Evolutionary conservation across 2,888 invertebrate species (phyloP).

Genomic region (Oxycera nigricornis): DNA sequence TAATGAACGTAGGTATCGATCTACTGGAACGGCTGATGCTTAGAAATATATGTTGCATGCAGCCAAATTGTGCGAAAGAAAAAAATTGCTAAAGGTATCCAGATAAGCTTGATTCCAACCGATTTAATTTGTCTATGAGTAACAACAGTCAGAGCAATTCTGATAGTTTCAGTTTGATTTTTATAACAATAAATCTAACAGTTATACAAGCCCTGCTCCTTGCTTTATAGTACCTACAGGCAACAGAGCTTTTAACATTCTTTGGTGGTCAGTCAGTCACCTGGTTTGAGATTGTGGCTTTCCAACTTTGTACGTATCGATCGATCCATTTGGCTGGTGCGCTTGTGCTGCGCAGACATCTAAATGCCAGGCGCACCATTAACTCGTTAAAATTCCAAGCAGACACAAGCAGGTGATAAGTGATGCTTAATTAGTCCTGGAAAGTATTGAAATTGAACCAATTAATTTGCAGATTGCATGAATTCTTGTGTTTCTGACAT

Average conservation of each 20-base stretch:
- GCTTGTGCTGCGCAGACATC: neutral
- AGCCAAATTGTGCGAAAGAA: too few relatives aligned
- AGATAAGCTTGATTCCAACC: too few relatives aligned
- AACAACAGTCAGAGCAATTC: too few relatives aligned
- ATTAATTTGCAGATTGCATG: conserved; percentile 46
- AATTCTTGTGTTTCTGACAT: conserved; percentile 33
- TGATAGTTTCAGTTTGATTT: too few relatives aligned
- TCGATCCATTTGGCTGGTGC: neutral
- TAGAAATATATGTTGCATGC: too few relatives aligned
- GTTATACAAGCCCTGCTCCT: too few relatives aligned
- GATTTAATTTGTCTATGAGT: too few relatives aligned
- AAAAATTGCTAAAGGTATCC: too few relatives aligned
- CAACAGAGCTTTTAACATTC: conserved; percentile 40
- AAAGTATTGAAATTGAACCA: conserved; percentile 45
- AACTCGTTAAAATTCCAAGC: conserved; percentile 46
- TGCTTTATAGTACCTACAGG: too few relatives aligned
- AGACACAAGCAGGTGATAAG: conserved; percentile 43
- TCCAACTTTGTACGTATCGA: neutral
- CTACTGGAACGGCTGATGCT: too few relatives aligned
- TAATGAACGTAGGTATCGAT: too few relatives aligned
- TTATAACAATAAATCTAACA: too few relatives aligned
- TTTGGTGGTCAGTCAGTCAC: conserved; percentile 40
- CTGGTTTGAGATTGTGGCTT: neutral
- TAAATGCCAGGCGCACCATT: conserved; percentile 24
- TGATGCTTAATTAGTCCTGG: conserved; percentile 46